Evolutionary conservation across 2,888 invertebrate genomes (phyloP).

Genomic region (Tachystola acroxantha): DNA sequence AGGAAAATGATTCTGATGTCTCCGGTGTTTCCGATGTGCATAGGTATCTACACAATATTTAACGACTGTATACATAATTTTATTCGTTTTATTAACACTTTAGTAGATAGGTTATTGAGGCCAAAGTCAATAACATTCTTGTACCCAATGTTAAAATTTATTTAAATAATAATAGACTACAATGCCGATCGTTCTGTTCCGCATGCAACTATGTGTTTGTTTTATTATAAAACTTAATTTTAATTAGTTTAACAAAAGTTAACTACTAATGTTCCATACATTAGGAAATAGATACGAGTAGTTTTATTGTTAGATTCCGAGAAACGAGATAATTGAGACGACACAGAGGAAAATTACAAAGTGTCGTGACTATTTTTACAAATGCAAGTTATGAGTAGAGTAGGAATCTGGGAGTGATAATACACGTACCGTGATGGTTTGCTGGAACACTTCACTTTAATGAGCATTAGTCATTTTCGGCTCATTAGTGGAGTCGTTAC

Average conservation of each 20-base stretch:
- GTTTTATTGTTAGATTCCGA: slow-evolving; percentile 1
- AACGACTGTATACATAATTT: too few relatives aligned
- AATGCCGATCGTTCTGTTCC: too few relatives aligned
- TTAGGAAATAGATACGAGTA: background rate
- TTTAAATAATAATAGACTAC: slow-evolving; percentile 2
- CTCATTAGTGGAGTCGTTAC: slow-evolving; percentile 1
- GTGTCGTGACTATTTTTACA: background rate
- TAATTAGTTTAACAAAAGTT: background rate
- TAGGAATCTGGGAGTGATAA: background rate
- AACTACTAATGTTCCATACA: too few relatives aligned
- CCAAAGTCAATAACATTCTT: slow-evolving; percentile 4
- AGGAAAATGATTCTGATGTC: background rate
- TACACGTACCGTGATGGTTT: slow-evolving; percentile 5
- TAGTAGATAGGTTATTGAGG: slow-evolving; percentile 2
- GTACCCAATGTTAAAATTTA: slow-evolving; percentile 5
- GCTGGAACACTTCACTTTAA: slow-evolving; percentile 6
- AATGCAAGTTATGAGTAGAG: too few relatives aligned
- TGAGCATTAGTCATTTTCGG: slow-evolving; percentile 6
- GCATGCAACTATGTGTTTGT: too few relatives aligned
- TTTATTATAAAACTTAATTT: too few relatives aligned
- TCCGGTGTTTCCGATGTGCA: too few relatives aligned
- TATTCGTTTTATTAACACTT: background rate
- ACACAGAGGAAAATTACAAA: slow-evolving; percentile 1
- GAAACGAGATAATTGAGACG: background rate
- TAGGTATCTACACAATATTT: too few relatives aligned